Evolutionary conservation across 1,140 invertebrate genomes (phyloP).

Genomic region (Dendroctonus valens): DNA sequence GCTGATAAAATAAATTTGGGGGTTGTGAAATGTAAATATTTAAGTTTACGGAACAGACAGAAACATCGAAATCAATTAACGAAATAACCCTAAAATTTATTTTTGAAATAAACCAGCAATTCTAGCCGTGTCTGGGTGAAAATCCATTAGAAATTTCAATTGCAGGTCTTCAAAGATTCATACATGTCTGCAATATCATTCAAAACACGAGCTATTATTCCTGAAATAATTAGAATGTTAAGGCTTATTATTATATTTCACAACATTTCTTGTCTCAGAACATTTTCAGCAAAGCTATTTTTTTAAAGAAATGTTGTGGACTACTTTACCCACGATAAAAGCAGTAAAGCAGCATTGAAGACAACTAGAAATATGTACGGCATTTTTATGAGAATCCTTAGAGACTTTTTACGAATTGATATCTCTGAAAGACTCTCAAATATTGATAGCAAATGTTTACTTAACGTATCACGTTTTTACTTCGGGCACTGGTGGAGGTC

Average conservation of each 20-base stretch:
- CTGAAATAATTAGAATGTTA: slow-evolving; percentile 1
- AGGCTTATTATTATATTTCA: slow-evolving; percentile 6
- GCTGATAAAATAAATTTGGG: neutral
- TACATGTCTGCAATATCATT: neutral
- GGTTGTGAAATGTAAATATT: slow-evolving; percentile 22
- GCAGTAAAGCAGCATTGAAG: slow-evolving; percentile 6
- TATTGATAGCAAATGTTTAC: slow-evolving; percentile 22
- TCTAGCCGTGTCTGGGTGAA: neutral
- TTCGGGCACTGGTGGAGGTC: slow-evolving; percentile 38
- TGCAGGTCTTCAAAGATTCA: neutral
- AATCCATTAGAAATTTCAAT: too few species aligned
- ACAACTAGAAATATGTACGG: slow-evolving; percentile 13
- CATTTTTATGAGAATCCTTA: slow-evolving; percentile 21
- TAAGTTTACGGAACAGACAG: neutral
- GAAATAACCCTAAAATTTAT: slow-evolving; percentile 12
- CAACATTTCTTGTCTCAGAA: slow-evolving; percentile 8
- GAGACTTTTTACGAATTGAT: too few species aligned
- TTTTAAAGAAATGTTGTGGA: slow-evolving; percentile 12
- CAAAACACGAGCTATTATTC: neutral
- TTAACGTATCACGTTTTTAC: slow-evolving; percentile 10
- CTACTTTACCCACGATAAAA: slow-evolving; percentile 4
- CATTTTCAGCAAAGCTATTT: too few species aligned
- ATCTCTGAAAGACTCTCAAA: slow-evolving; percentile 14
- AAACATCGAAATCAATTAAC: neutral
- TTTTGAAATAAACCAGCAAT: slow-evolving; percentile 5